Conservation (phyloP, 1,140 invertebrate genomes). For the Drosophila sulfurigaster region DNA sequence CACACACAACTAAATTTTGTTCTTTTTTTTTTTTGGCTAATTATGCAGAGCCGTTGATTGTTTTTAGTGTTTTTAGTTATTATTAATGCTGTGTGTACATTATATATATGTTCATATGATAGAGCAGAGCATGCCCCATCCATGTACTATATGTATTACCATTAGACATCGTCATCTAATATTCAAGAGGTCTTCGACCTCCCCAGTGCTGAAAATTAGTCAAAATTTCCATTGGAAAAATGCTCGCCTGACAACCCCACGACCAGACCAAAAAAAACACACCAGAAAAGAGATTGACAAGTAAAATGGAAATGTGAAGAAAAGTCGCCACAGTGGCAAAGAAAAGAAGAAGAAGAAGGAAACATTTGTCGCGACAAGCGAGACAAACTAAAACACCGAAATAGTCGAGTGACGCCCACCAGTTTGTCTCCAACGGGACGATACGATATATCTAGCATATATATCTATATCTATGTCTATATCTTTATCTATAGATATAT, state of each 20-base stretch:
- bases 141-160: conserved; percentile 1
- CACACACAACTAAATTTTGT: conserved; percentile 15
- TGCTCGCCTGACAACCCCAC: conserved; percentile 32
- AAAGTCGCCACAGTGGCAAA: background rate
- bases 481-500: background rate
- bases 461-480: conserved; percentile 17
- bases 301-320: background rate
- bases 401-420: conserved; percentile 44
- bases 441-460: conserved; percentile 4
- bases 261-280: background rate
- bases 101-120: background rate
- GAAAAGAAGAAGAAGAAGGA: conserved; percentile 8
- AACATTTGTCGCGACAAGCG: conserved; percentile 54
- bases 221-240: conserved; percentile 56
- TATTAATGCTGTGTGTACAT: conserved; percentile 5
- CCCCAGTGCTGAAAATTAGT: conserved; percentile 45
- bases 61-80: conserved; percentile 41
- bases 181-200: conserved; percentile 50
- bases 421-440: background rate
- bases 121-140: background rate
- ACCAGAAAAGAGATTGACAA: conserved; percentile 29
- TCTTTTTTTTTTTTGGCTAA: conserved; percentile 57
- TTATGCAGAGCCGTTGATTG: conserved; percentile 56
- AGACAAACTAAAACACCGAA: conserved; percentile 44
- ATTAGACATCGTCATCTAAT: conserved; percentile 16